Evolutionary conservation across 2,113 vertebrate genomes (phyloP).

Genomic region (Abramis brama): DNA sequence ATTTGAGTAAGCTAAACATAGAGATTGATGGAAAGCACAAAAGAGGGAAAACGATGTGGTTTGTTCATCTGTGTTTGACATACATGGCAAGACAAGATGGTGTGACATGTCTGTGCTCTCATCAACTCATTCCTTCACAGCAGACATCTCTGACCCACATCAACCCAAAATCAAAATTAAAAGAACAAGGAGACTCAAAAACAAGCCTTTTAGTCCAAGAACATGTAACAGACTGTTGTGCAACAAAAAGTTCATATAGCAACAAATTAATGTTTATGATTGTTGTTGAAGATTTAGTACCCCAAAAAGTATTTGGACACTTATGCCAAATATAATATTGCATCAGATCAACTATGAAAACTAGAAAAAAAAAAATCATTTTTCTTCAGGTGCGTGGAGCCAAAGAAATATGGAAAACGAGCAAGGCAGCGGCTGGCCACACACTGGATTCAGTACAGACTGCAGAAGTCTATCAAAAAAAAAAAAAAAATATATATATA

Average conservation of each 20-base stretch:
- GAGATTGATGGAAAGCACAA: not conserved
- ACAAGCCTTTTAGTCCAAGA: not conserved
- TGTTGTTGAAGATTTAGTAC: not conserved
- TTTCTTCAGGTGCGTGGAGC: no score
- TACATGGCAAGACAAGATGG: not conserved
- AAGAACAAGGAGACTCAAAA: not conserved
- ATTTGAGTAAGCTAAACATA: not conserved
- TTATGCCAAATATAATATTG: not conserved
- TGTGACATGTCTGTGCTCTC: not conserved
- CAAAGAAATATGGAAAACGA: no score
- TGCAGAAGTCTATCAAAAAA: no score
- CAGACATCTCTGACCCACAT: constrained; percentile 8
- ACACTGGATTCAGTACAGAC: no score
- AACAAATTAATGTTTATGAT: not conserved
- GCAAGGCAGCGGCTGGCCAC: no score
- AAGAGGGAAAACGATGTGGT: not conserved
- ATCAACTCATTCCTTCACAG: not conserved
- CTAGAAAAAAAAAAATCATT: no score
- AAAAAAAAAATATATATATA: no score
- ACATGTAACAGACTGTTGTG: no score
- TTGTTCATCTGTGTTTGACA: constrained; percentile 5
- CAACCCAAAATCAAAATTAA: not conserved
- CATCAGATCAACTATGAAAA: not conserved
- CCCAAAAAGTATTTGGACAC: not conserved
- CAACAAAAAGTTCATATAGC: not conserved